Base-by-base conservation (phyloP, 2,888 invertebrate genomes). In the Lochmaea capreae region DNA sequence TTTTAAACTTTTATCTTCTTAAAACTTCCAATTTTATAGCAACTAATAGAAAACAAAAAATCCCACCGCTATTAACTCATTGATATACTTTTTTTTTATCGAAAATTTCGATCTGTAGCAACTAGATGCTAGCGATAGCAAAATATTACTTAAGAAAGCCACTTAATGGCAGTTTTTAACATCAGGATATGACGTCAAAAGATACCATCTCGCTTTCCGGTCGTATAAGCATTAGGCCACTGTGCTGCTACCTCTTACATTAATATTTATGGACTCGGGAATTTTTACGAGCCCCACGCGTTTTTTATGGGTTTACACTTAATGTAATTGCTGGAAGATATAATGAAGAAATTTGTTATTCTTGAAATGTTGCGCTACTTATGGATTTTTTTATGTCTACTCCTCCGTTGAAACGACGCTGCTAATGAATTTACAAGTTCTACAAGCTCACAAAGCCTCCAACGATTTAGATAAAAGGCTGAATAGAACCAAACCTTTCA, bases 171-270 rank as follows among this genome's bases (percentile, higher is more conserved):
- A 79, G 75, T 78, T 78, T 46, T 77, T 77, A 77, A 54, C 74
- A 71, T 76, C 79, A 80, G 81, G 80, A 81, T 76, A 76, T 79
- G 78, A 81, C 74, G 79, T 77, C 76, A 74, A 78, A 78, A 82
- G 84, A 85, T 85, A 79, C 79, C 81, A 84, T 85, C 84, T 78
- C 67, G 77, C 71, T 65, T 71, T 71, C 71, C 71, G 71, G 71
- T 71, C 71, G 65, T 71, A 70, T 52, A 71, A 71, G 58, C 65
- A 65, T 65, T 65, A 58, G 71, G 71, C 71, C 71, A 71, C 71
- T 71, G 71, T 59, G 59, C 65, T 74, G 70, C 69, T 70, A 74
- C 67, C 72, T 76, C 67, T 73, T 74, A 72, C 74, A 76, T 74
- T 72, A 72, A 70, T 70, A 73, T 73, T 65, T 73, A 73, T 73